Percentiles rank a stretch among this genome's conserved stretches.
phyloP scores from a whole-genome alignment of 2,888 invertebrate species.

The Anarsia innoxiella region DNA sequence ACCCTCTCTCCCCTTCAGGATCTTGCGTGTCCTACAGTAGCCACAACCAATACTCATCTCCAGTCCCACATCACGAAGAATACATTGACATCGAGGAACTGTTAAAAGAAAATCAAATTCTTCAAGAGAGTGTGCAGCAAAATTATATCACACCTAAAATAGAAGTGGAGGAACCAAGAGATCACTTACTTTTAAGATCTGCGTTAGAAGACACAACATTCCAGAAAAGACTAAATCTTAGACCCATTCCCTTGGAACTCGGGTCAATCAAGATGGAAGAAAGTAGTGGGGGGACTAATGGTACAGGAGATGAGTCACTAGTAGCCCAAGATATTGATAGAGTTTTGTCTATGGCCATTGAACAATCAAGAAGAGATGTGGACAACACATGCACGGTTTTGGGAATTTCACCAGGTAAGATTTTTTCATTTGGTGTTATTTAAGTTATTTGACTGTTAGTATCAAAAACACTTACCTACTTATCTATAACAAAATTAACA shows the following conservation, averaged over 20 bases:
- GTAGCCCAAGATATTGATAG: constrained; percentile 87
- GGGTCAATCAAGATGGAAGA: constrained; percentile 80
- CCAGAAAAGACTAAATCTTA: constrained; percentile 87
- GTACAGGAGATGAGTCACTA: constrained; percentile 68
- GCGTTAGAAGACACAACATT: constrained; percentile 89
- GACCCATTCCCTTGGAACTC: constrained; percentile 83
- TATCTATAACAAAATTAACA: no score
- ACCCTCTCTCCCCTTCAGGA: constrained; percentile 75
- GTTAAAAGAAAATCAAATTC: constrained; percentile 72
- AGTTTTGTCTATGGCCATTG: constrained; percentile 88
- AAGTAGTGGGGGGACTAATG: constrained; percentile 71
- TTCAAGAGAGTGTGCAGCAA: constrained; percentile 63
- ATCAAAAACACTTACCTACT: no score
- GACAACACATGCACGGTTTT: constrained; percentile 88
- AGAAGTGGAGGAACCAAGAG: constrained; percentile 74
- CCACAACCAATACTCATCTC: constrained; percentile 70
- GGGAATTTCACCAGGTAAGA: constrained; percentile 91
- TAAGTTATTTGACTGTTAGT: neutral
- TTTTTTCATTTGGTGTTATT: no score
- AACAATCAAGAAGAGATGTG: constrained; percentile 90
- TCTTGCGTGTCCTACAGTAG: constrained; percentile 73
- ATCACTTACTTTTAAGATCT: constrained; percentile 86
- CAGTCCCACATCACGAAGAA: constrained; percentile 76
- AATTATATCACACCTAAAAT: constrained; percentile 70
- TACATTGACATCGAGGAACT: constrained; percentile 78